Evolutionary conservation across 64 coral and sea anemone species (phyloP).

Genomic region (Montipora foliosa): DNA sequence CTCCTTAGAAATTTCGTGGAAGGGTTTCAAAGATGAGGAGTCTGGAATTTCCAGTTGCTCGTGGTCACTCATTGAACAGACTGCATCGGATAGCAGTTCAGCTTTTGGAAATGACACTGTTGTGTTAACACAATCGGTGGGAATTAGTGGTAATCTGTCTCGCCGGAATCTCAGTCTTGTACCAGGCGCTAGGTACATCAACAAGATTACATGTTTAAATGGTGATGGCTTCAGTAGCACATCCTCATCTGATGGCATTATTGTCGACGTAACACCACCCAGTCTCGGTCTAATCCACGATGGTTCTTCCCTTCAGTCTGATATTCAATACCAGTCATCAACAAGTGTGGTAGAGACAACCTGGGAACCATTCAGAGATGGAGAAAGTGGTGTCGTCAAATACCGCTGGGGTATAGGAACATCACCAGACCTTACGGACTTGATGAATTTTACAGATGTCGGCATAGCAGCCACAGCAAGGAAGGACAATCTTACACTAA

Average conservation of each 20-base stretch:
- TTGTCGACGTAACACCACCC: conserved; percentile 84
- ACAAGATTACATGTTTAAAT: conserved; percentile 76
- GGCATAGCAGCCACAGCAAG: conserved; percentile 55
- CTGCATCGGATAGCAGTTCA: conserved; percentile 64
- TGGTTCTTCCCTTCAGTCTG: conserved; percentile 36
- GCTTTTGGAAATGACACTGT: conserved; percentile 79
- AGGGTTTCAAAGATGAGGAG: conserved; percentile 79
- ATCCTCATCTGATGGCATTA: conserved; percentile 80
- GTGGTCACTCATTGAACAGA: conserved; percentile 77
- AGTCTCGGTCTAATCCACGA: conserved; percentile 58
- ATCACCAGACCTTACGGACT: conserved; percentile 69
- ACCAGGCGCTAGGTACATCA: conserved; percentile 84
- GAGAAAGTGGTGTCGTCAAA: conserved; percentile 81
- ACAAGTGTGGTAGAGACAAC: conserved; percentile 39
- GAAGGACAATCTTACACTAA: conserved; percentile 70
- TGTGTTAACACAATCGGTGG: conserved; percentile 69
- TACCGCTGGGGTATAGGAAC: conserved; percentile 90
- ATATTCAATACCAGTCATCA: conserved; percentile 67
- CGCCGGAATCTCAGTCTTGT: conserved; percentile 61
- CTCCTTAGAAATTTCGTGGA: conserved; percentile 64
- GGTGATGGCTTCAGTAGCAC: conserved; percentile 86
- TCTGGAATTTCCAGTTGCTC: conserved; percentile 68
- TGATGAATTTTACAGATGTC: conserved; percentile 68
- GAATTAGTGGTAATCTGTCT: conserved; percentile 52
- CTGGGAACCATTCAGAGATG: conserved; percentile 78